Conservation (phyloP, 2,113 vertebrate species). For the Sebastes schlegelii region DNA sequence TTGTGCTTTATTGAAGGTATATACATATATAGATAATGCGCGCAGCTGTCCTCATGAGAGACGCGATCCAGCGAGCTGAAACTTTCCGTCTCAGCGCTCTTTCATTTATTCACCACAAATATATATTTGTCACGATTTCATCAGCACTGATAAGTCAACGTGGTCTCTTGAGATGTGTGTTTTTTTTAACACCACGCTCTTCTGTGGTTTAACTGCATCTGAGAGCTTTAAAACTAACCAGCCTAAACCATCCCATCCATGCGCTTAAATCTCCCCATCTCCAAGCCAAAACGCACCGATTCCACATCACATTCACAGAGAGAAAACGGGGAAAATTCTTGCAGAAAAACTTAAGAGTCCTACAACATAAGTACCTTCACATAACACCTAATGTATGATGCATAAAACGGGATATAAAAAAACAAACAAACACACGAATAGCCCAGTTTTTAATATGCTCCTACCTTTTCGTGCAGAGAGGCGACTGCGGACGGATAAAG, state of each 20-base stretch:
- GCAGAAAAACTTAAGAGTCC: conserved; percentile 11
- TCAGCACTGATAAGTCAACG: neutral
- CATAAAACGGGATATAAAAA: neutral
- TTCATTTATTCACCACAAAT: conserved; percentile 13
- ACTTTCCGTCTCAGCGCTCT: conserved; percentile 67
- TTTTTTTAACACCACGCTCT: neutral
- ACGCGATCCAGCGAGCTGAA: conserved; percentile 47
- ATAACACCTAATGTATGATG: neutral
- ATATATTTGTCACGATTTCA: neutral
- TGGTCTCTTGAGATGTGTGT: neutral
- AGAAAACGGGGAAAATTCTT: neutral
- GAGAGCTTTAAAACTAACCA: conserved; percentile 49
- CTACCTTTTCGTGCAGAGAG: conserved; percentile 62
- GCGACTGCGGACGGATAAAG: conserved; percentile 39
- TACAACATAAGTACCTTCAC: neutral
- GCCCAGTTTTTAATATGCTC: conserved; percentile 41
- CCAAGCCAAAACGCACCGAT: conserved; percentile 43
- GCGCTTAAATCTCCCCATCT: conserved; percentile 34
- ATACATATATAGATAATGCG: too few species aligned
- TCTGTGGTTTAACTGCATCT: conserved; percentile 19
- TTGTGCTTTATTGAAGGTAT: neutral
- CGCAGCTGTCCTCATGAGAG: neutral
- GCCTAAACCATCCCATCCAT: conserved; percentile 21
- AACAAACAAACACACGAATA: neutral
- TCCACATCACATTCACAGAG: conserved; percentile 1